Percentiles rank a stretch among this genome's conserved stretches.
Evolutionary conservation across 2,797 vertebrate species (phyloP).

Genomic region (Zalophus californianus): DNA sequence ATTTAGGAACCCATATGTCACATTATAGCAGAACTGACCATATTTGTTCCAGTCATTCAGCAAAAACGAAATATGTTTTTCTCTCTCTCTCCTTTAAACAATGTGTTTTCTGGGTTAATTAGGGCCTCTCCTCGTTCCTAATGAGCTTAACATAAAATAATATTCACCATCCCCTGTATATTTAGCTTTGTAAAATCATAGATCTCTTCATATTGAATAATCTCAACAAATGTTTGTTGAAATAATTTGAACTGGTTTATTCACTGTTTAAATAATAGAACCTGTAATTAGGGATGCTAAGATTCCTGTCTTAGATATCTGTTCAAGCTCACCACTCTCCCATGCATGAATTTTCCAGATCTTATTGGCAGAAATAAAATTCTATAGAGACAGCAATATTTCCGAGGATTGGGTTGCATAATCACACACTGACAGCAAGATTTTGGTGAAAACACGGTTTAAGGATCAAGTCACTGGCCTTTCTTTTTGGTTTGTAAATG

Average conservation of each 20-base stretch:
- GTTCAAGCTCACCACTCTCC: constrained; percentile 43
- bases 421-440: neutral
- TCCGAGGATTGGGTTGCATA: constrained; percentile 53
- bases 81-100: neutral
- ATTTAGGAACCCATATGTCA: neutral
- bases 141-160: constrained; percentile 59
- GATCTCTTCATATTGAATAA: constrained; percentile 66
- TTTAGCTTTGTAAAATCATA: constrained; percentile 75
- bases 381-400: constrained; percentile 26
- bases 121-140: constrained; percentile 46
- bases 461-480: neutral
- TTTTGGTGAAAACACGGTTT: constrained; percentile 52
- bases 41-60: neutral
- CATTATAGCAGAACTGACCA: neutral
- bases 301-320: constrained; percentile 58
- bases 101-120: constrained; percentile 59
- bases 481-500: neutral
- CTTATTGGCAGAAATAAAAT: constrained; percentile 71
- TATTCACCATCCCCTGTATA: constrained; percentile 55
- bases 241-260: constrained; percentile 73
- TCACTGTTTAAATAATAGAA: constrained; percentile 73
- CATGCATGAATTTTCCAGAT: constrained; percentile 57
- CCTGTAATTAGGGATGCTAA: constrained; percentile 72
- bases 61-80: neutral
- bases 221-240: constrained; percentile 77